Percentiles rank a stretch among this genome's conserved stretches.
These are phyloP conservation scores for Colletes collaris DNA, from an alignment of 2,888 invertebrate species.

Conservation along the genomic window DNA sequence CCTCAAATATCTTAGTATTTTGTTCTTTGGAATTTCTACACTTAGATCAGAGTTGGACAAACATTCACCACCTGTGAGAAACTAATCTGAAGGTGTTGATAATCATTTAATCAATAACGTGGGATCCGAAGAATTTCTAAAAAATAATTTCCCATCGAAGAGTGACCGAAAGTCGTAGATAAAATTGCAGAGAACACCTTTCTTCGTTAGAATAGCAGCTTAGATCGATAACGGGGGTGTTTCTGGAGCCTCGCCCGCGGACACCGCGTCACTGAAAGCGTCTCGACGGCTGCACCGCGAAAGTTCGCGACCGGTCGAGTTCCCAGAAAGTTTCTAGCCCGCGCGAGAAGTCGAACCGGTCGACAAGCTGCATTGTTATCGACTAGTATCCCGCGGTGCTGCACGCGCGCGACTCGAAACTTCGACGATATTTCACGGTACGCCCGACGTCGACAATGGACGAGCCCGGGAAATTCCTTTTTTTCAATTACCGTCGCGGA, in stretches of 20 bases:
- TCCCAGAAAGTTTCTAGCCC: slow-evolving; percentile 45
- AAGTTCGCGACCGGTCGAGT: slow-evolving; percentile 18
- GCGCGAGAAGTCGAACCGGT: slow-evolving; percentile 45
- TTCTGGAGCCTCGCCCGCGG: neutral
- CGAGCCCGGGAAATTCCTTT: slow-evolving; percentile 27
- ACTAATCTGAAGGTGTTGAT: too few species aligned
- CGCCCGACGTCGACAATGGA: slow-evolving; percentile 43
- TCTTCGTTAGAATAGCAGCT: too few species aligned
- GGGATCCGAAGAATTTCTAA: too few species aligned
- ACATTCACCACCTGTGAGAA: too few species aligned
- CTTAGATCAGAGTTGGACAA: too few species aligned
- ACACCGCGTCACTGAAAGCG: slow-evolving; percentile 4
- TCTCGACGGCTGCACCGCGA: slow-evolving; percentile 20
- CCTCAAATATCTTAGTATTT: too few species aligned
- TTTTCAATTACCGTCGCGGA: slow-evolving; percentile 43
- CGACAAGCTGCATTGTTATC: slow-evolving; percentile 51
- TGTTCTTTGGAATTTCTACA: too few species aligned
- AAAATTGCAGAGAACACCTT: too few species aligned
- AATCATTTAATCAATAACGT: too few species aligned
- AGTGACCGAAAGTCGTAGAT: too few species aligned
- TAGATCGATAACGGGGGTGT: slow-evolving; percentile 10
- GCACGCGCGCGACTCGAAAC: slow-evolving; percentile 41
- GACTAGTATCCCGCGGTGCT: slow-evolving; percentile 17
- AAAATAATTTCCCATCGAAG: too few species aligned
- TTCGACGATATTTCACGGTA: slow-evolving; percentile 62